Base-by-base conservation (phyloP, 1,140 invertebrate species). In the Choristoneura fumiferana region DNA sequence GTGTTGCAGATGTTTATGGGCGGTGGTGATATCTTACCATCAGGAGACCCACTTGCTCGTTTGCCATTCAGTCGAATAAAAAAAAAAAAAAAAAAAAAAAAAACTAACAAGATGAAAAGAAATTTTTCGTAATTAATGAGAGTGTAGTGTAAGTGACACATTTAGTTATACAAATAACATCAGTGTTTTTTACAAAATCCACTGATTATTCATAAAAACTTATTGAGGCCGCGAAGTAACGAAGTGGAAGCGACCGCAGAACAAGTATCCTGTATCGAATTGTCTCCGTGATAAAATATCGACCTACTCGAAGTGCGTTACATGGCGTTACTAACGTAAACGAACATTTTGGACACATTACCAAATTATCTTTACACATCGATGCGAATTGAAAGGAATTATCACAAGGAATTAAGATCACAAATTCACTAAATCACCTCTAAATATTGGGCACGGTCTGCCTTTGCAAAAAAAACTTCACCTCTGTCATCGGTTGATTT, bases 401-500 rank as follows among this genome's bases (percentile, higher is more conserved):
- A 40, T 39, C 35, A 57, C 40, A 12, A 34, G 4, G 38, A 2
- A 43, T 58, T 60, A 64, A 38, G 58, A 57, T 60, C 39, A 38
- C 54, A 55, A 37, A 56, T 62, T 40, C 14, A 8, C 2, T 37
- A 22, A 57, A 40, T 57, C 22, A 8, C 17, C 22, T 29, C 12
- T 13, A 13, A 49, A 49, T 33, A 1, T 33, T 12, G 18, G 9
- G 1, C 18, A 10, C 9, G 35, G 18, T 17, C 54, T 43, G 54
- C 35, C 34, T 40, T 36, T 61, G 38, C 35, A 65, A 62, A 65
- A 63, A n/a, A 62, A 64, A 52, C 29, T 18, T 54, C 52, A 38
- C 52, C 62, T 57, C 61, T 67, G 66, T 83, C 81, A 76, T 74
- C 73, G 69, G 67, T 69, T 78, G 75, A 79, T 79, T 84, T 79